Base-by-base conservation (phyloP, 1,140 invertebrate species). In the Zaprionus tsacasi region DNA sequence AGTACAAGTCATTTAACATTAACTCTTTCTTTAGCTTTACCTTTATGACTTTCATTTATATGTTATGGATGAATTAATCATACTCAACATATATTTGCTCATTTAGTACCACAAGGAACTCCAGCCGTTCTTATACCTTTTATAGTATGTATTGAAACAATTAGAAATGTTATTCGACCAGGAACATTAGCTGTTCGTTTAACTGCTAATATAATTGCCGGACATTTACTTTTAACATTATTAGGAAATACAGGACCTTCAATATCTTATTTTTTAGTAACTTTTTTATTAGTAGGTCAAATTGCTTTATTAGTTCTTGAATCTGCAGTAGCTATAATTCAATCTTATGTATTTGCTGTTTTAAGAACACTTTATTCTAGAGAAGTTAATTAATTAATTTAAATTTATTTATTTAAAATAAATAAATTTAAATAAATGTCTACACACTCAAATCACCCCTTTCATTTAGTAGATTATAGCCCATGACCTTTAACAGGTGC, bases 111-210 rank as follows among this genome's bases (percentile, higher is more conserved):
- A 6, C 35, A 10, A 35, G 35, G 35, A 91, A 75, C 92, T 4
- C 74, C 95, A 78, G 93, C 94, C 80, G 92, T 93, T 3, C 73
- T 95, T 85, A 95, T 95, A 91, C 93, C 93, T 83, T 94, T 94
- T 89, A 93, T 94, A 92, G 93, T 95, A 45, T 78, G 94, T 80
- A 94, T 96, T 35, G 35, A 35, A 35, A 35, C 35, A 10, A 35
- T 35, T 35, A 35, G 35, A 35, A 35, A 35, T 11, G 35, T 10
- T 6, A 35, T 35, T 35, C 35, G 35, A 35, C 35, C 35, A 8
- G 35, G 35, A 35, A 35, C 10, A 35, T 35, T 35, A 11, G 35
- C 35, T 35, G 35, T 35, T 35, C 35, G 35, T 10, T 35, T 35
- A 35, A 35, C 27, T 30, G 27, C 27, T 43, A 95, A 95, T 93